These are phyloP conservation scores for Hypolimnas misippus DNA, from an alignment of 2,888 invertebrate species.

Conservation along the genomic window DNA sequence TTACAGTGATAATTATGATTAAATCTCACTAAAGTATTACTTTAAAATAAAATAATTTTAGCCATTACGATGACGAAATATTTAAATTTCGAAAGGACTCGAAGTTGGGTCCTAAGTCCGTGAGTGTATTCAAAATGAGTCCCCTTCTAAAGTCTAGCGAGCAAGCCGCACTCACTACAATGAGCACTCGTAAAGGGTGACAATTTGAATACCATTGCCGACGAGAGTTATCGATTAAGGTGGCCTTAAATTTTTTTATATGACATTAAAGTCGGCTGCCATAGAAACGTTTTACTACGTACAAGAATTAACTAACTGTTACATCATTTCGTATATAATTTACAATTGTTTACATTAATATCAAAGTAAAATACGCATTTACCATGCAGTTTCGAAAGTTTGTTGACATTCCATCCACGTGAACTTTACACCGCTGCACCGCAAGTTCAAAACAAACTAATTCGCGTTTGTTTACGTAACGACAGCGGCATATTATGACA, in stretches of 20 bases:
- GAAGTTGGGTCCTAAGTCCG: background rate
- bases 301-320: background rate
- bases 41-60: background rate
- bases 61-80: background rate
- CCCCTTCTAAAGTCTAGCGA: slow-evolving; percentile 8
- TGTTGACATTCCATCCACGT: slow-evolving; percentile 22
- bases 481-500: slow-evolving; percentile 6
- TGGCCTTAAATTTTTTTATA: background rate
- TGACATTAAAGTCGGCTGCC: background rate
- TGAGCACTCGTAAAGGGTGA: slow-evolving; percentile 19
- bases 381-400: slow-evolving; percentile 16
- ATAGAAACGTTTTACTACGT: background rate
- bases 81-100: background rate
- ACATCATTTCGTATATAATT: background rate
- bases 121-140: background rate
- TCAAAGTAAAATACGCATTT: background rate
- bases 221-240: slow-evolving; percentile 22
- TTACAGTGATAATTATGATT: no score
- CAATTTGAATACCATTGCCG: slow-evolving; percentile 15
- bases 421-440: slow-evolving; percentile 27
- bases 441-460: slow-evolving; percentile 54
- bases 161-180: slow-evolving; percentile 11
- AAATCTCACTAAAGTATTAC: no score
- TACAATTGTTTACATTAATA: background rate
- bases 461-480: slow-evolving; percentile 20